Base-by-base conservation (phyloP, 2,113 vertebrate genomes). In the Argyrosomus japonicus region DNA sequence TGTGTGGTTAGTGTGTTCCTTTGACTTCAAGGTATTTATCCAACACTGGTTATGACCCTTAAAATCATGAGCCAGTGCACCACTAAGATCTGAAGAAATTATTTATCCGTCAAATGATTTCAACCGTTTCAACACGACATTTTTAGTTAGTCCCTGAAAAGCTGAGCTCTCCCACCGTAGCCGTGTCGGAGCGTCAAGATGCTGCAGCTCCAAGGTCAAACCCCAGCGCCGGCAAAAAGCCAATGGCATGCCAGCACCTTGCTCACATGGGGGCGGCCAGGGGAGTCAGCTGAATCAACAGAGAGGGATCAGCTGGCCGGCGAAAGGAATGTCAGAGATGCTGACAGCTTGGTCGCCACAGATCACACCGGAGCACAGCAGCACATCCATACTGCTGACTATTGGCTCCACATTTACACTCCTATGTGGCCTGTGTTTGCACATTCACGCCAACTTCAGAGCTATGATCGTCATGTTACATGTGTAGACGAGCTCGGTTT, bases 211-310 rank as follows among this genome's bases (percentile, higher is more conserved):
- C 92, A 94, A 94, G 93, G 93, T 94, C 92, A 93, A 91, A 90
- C 45, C 84, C 21, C 56, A 70, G 68, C 27, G 18, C 65, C 36
- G 57, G 85, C 76, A 74, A 53, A 83, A 57, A 73, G 80, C 87
- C 87, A 88, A 82, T 27, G n/a, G 65, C 84, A 91, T 83, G 86
- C 68, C 87, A 84, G 86, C 85, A 67, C 64, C 73, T 70, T 80
- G 83, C 87, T 89, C 88, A 90, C 85, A 88, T 79, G 85, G 86
- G 36, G 75, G 69, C 29, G 45, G 56, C 56, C 32, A 40, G 23
- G 60, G 60, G 69, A 23, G 79, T 81, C 93, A 95, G 92, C 94
- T 95, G 94, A 92, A 92, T 92, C 91, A 95, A 94, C 94, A 95
- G 61, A 58, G 63, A 50, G 79, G 91, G 94, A 94, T 95, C 92